Base-by-base conservation (phyloP, 1,140 invertebrate species). In the Megathymus violae region DNA sequence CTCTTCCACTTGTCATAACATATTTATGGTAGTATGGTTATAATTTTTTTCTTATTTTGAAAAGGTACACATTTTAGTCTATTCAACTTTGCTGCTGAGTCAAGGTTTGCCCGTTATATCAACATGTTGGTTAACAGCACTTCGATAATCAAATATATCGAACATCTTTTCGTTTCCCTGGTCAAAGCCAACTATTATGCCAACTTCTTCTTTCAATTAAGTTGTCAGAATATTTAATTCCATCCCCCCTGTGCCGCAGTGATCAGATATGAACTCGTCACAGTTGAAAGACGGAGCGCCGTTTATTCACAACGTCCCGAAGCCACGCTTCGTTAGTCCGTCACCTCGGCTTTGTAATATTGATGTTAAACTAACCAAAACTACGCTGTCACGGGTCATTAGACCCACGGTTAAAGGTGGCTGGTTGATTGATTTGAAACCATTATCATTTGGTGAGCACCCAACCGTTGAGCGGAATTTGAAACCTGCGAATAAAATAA, bases 331-430 rank as follows among this genome's bases (percentile, higher is more conserved):
- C 67, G 72, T 72, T 70, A 70, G 63, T 58, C 47, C 70, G 73
- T 76, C 74, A 75, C 69, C 64, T 76, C 62, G 16, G 27, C 36
- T 54, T 65, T 54, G 66, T 74, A 75, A 74, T 73, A 71, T 59
- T 68, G 69, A 70, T 74, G 74, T 78, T 78, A 76, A 74, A 80
- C 71, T 74, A 76, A 71, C 77, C 71, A 77, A 76, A 69, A 71
- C 67, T 64, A 50, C 51, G 69, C 64, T 66, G 71, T 65, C 66
- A 78, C 54, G 76, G 74, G 70, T 76, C 76, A 82, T 82, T 82
- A 80, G 66, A 36, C 22, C 64, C 54, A 61, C 62, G 63, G 44
- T 27, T 40, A 61, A 72, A 79, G 78, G 80, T 79, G 80, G 71
- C 59, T 59, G 71, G 50, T 73, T 83, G 80, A 83, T 82, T 82